A percentile compares a stretch with the other conserved stretches of the same genome.
Conservation (phyloP, 2,888 invertebrate genomes). For the Hyposoter dolosus region DNA sequence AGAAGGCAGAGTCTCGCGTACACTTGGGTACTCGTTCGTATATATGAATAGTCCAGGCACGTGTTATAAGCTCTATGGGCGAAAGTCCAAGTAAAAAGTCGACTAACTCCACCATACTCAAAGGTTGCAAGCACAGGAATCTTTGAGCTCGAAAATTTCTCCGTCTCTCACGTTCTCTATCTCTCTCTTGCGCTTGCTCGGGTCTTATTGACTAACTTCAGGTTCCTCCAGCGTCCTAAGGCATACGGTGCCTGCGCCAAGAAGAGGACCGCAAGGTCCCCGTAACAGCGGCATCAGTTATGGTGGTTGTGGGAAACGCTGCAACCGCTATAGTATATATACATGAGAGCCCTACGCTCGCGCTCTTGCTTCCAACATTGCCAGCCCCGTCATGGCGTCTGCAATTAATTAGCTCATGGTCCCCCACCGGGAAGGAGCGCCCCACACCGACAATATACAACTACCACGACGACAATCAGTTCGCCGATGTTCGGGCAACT, state of each 20-base stretch:
- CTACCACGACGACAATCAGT: constrained; percentile 74
- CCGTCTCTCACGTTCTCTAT: constrained; percentile 31
- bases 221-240: constrained; percentile 55
- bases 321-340: background rate
- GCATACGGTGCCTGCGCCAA: constrained; percentile 40
- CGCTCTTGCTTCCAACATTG: constrained; percentile 56
- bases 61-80: constrained; percentile 34
- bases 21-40: constrained; percentile 2
- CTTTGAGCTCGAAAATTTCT: constrained; percentile 56
- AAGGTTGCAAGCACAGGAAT: constrained; percentile 28
- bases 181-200: background rate
- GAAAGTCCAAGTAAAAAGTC: constrained; percentile 78
- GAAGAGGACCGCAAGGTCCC: constrained; percentile 35
- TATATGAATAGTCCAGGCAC: constrained; percentile 11
- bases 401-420: constrained; percentile 81
- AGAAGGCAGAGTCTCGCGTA: constrained; percentile 30
- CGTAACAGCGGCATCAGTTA: constrained; percentile 30
- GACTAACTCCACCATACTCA: constrained; percentile 70
- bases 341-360: constrained; percentile 54
- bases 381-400: constrained; percentile 73
- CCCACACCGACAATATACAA: constrained; percentile 37
- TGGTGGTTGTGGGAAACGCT: constrained; percentile 54
- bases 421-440: constrained; percentile 50
- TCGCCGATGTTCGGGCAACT: constrained; percentile 79
- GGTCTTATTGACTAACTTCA: constrained; percentile 78